Conservation (phyloP, 2,888 invertebrate genomes). For the Oxystoma pomonae region DNA sequence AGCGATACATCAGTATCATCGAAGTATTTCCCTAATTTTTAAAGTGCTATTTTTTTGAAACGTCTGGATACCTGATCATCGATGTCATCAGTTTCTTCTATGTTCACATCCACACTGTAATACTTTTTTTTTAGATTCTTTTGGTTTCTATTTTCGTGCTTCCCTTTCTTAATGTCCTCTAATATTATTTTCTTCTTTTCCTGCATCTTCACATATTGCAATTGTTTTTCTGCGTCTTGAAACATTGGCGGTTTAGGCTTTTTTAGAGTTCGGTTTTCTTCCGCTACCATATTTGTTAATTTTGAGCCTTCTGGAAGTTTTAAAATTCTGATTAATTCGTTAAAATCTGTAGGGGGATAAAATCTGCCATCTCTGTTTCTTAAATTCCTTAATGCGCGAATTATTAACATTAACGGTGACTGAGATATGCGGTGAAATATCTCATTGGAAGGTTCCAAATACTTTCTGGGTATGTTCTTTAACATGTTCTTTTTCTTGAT, state of each 20-base stretch:
- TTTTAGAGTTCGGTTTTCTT: conserved; percentile 8
- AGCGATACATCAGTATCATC: too few species aligned
- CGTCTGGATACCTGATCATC: conserved; percentile 57
- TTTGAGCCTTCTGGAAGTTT: neutral
- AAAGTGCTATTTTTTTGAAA: too few species aligned
- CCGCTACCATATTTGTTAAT: conserved; percentile 12
- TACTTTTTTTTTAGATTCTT: conserved; percentile 28
- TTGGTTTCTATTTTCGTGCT: conserved; percentile 20
- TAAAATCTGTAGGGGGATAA: conserved; percentile 32
- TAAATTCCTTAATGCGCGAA: conserved; percentile 66
- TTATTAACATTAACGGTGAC: conserved; percentile 66
- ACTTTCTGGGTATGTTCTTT: conserved; percentile 62
- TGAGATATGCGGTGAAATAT: conserved; percentile 64
- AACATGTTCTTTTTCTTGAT: conserved; percentile 67
- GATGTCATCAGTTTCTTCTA: conserved; percentile 47
- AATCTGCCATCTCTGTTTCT: conserved; percentile 48
- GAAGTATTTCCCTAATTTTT: too few species aligned
- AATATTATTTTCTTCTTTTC: conserved; percentile 25
- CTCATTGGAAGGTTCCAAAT: conserved; percentile 61
- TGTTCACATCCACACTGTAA: conserved; percentile 22
- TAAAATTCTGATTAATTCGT: conserved; percentile 23
- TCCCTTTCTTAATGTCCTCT: conserved; percentile 19
- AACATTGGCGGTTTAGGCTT: conserved; percentile 11
- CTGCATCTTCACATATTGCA: conserved; percentile 23
- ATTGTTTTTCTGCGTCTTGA: conserved; percentile 21